Evolutionary conservation across 1,140 invertebrate genomes (phyloP).

Genomic region (Neomicropteryx cornuta): DNA sequence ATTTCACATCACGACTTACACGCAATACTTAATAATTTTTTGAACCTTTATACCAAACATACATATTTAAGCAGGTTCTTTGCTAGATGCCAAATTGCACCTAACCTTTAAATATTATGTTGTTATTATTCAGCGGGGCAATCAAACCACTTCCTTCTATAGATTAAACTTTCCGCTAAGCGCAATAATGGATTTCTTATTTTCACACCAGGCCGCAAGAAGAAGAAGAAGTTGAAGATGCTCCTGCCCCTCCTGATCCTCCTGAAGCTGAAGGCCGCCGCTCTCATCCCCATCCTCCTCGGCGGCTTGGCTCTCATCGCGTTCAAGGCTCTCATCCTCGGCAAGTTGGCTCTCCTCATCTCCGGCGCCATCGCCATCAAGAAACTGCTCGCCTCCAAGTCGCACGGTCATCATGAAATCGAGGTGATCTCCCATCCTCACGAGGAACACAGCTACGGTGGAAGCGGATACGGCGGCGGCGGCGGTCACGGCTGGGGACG

Average conservation of each 20-base stretch:
- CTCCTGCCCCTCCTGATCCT: constrained; percentile 61
- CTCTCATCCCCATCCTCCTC: constrained; percentile 62
- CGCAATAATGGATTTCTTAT: too few species aligned
- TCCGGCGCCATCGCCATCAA: constrained; percentile 65
- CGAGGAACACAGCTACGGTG: constrained; percentile 44
- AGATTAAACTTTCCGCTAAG: too few species aligned
- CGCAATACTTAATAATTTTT: too few species aligned
- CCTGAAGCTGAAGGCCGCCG: constrained; percentile 66
- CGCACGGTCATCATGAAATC: constrained; percentile 53
- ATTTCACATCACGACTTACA: too few species aligned
- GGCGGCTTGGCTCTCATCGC: constrained; percentile 68
- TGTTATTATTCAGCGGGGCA: too few species aligned
- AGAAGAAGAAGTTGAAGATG: constrained; percentile 62
- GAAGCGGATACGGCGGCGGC: constrained; percentile 32
- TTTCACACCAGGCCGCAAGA: constrained; percentile 49
- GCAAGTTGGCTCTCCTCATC: constrained; percentile 68
- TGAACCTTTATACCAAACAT: too few species aligned
- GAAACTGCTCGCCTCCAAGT: constrained; percentile 62
- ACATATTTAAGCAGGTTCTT: too few species aligned
- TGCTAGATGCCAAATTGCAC: too few species aligned
- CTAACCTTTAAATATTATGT: too few species aligned
- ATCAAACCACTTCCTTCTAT: too few species aligned
- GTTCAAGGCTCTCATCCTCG: constrained; percentile 70
- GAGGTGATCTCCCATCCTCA: constrained; percentile 62
- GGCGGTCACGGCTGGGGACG: constrained; percentile 43